phyloP scores from a whole-genome alignment of 2,888 invertebrate genomes.

The Pardosa pseudoannulata region DNA sequence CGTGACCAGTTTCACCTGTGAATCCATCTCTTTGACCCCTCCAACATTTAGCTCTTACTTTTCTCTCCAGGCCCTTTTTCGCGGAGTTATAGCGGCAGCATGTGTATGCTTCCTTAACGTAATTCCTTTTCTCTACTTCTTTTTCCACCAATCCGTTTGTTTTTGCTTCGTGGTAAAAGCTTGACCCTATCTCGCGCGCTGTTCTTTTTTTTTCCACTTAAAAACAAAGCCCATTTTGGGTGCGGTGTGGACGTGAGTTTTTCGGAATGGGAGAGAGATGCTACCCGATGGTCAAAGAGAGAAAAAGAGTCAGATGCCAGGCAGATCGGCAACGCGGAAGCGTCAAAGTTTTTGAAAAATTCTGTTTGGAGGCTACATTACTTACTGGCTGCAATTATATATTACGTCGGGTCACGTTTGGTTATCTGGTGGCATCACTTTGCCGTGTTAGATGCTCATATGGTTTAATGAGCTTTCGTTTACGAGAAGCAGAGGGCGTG shows the following conservation, averaged over 20 bases:
- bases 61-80: slow-evolving; percentile 19
- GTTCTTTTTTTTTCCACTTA: background rate
- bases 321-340: slow-evolving; percentile 1
- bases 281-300: background rate
- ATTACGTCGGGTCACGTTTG: background rate
- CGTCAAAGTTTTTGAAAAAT: background rate
- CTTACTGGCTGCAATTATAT: background rate
- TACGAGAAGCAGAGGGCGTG: too few species aligned
- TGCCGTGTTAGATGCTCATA: too few species aligned
- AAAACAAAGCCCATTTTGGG: slow-evolving; percentile 1
- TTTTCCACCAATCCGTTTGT: background rate
- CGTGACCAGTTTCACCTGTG: slow-evolving; percentile 70
- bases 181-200: slow-evolving; percentile 18
- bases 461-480: too few species aligned
- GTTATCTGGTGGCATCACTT: background rate
- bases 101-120: background rate
- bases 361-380: background rate
- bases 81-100: background rate
- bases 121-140: too few species aligned
- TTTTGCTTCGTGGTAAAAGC: slow-evolving; percentile 23
- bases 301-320: background rate
- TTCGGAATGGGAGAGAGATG: background rate
- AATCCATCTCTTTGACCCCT: slow-evolving; percentile 52
- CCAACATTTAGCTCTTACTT: slow-evolving; percentile 55
- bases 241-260: background rate